Base-by-base conservation (phyloP, 2,113 vertebrate species). In the Nibea albiflora region DNA sequence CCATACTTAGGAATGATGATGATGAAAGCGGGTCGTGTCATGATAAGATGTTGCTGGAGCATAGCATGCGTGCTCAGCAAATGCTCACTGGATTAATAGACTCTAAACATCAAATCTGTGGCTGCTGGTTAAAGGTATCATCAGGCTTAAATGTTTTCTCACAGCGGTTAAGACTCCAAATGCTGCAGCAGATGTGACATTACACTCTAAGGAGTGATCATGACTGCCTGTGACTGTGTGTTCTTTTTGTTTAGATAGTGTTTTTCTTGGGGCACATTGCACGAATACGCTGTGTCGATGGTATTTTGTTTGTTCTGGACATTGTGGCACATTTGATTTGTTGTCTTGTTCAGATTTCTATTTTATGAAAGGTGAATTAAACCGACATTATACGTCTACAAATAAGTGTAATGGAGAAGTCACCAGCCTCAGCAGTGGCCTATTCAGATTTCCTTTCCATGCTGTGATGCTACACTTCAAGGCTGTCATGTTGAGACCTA, bases 361-460 rank as follows among this genome's bases (percentile, higher is more conserved):
- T 19, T 24, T 46, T 35, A 22, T 49, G 1, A 1, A 5, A 53
- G 19, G 26, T 79, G 3, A 67, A 70, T 39, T 69, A 8, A 79
- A 35, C 19, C 16, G 39, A 31, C 44, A 5, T 15, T 47, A 61
- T 58, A 16, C 66, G n/a, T 67, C 17, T 61, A 28, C 5, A 3
- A 72, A 62, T 75, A 56, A 72, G 85, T 75, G 31, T 75, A 89
- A 83, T 73, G 61, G 57, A 76, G 44, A 56, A 22, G 28, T 19
- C 65, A 26, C 2, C 47, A 17, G 44, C 47, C 31, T 71, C 87
- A 28, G 52, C 28, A 66, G 70, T 50, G 70, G 56, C 58, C 2
- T 66, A 39, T 39, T 39, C 35, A 39, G 35, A 2, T 39, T 35
- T 39, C 35, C 8, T 39, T 39, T 39, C 8, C 35, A 70, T 62